phyloP scores from a whole-genome alignment of 2,113 vertebrate genomes.

The Miniopterus natalensis region DNA sequence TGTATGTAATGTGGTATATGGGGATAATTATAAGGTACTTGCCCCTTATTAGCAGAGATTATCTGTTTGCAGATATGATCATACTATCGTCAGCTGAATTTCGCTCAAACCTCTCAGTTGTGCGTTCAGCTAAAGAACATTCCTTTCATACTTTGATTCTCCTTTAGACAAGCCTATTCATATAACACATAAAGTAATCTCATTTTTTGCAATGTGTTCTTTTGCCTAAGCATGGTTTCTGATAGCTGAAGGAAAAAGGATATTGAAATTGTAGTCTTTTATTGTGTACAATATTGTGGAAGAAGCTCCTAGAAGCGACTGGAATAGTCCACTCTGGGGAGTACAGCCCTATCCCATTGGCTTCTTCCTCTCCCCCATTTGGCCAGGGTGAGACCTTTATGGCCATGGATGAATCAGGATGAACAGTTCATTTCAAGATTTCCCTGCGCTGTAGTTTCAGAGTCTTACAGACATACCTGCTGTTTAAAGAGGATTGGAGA shows the following conservation, averaged over 20 bases:
- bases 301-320: constrained; percentile 42
- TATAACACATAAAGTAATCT: constrained; percentile 57
- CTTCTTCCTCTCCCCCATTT: neutral
- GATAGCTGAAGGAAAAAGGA: constrained; percentile 57
- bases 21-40: neutral
- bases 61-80: neutral
- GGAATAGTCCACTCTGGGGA: neutral
- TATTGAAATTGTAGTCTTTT: constrained; percentile 51
- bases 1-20: neutral
- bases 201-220: constrained; percentile 59
- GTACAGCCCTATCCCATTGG: neutral
- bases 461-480: neutral
- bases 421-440: neutral
- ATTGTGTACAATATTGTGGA: neutral
- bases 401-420: neutral
- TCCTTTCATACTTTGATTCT: constrained; percentile 80
- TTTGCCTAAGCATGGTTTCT: constrained; percentile 73
- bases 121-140: constrained; percentile 75
- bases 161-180: constrained; percentile 83
- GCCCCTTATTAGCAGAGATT: neutral
- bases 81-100: neutral
- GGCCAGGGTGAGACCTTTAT: neutral
- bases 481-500: neutral
- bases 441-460: neutral
- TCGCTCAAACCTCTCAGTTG: neutral